Evolutionary conservation across 2,797 vertebrate species (phyloP).

Genomic region (Lepus townsendii): DNA sequence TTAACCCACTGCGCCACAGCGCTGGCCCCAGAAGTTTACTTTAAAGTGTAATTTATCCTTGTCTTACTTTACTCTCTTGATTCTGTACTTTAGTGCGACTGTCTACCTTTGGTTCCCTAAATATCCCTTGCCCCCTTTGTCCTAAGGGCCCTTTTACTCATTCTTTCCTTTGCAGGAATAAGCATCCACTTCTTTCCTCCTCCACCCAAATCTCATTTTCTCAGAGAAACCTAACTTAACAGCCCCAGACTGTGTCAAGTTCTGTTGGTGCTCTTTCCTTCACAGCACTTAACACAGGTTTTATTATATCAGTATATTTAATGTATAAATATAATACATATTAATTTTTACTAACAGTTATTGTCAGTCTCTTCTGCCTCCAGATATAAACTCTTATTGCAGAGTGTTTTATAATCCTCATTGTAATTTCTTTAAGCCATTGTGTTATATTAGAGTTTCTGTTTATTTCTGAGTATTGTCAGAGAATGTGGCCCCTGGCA

Average conservation of each 20-base stretch:
- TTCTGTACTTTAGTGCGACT: neutral
- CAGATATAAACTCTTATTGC: neutral
- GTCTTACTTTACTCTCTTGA: neutral
- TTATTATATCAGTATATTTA: neutral
- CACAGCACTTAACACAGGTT: neutral
- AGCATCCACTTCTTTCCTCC: neutral
- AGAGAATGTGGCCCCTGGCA: neutral
- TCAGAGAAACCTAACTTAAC: neutral
- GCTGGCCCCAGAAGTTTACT: neutral
- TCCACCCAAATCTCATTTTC: neutral
- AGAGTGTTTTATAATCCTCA: neutral
- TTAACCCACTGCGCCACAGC: too few relatives aligned
- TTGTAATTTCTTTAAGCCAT: neutral
- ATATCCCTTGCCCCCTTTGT: neutral
- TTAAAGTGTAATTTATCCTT: neutral
- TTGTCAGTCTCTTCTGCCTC: neutral
- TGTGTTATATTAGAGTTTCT: neutral
- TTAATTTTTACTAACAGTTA: neutral
- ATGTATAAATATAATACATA: neutral
- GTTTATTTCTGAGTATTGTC: neutral
- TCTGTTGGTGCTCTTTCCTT: neutral
- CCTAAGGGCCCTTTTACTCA: neutral
- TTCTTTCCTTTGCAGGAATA: neutral
- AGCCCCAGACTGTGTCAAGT: neutral
- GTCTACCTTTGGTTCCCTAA: neutral